Percentiles rank a stretch among this genome's conserved stretches.
Conservation (phyloP, 1,140 invertebrate genomes). For the Diorhabda elongata region DNA sequence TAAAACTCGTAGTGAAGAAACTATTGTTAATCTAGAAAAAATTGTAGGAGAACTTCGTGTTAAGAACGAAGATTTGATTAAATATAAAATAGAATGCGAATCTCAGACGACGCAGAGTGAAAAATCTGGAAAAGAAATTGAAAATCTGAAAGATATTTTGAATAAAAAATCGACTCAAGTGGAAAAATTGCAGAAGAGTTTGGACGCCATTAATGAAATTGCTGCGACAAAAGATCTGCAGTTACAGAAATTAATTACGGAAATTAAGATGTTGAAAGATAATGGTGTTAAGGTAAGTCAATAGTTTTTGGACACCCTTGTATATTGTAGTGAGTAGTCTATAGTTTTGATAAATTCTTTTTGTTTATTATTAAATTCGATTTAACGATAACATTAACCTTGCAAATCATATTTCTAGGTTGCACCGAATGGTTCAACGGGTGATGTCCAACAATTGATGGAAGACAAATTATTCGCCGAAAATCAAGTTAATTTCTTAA, state of each 20-base stretch:
- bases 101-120: not conserved
- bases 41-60: not conserved
- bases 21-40: conserved; percentile 18
- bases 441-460: conserved; percentile 48
- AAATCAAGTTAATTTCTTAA: conserved; percentile 85
- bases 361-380: too few species aligned
- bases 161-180: conserved; percentile 9
- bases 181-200: not conserved
- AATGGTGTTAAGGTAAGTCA: too few species aligned
- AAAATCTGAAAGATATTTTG: conserved; percentile 21
- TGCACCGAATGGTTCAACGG: conserved; percentile 23
- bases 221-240: not conserved
- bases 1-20: conserved; percentile 20
- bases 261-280: too few species aligned
- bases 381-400: too few species aligned
- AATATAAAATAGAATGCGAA: not conserved
- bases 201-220: not conserved
- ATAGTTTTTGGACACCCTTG: too few species aligned
- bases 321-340: too few species aligned
- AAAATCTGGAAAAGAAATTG: conserved; percentile 17
- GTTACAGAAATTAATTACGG: not conserved
- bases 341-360: too few species aligned
- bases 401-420: not conserved
- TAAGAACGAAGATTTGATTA: not conserved
- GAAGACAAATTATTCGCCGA: conserved; percentile 64